Evolutionary conservation across 2,888 invertebrate species (phyloP), one percentile per base, ranked within the genome.

Genomic region (Eledone cirrhosa): DNA sequence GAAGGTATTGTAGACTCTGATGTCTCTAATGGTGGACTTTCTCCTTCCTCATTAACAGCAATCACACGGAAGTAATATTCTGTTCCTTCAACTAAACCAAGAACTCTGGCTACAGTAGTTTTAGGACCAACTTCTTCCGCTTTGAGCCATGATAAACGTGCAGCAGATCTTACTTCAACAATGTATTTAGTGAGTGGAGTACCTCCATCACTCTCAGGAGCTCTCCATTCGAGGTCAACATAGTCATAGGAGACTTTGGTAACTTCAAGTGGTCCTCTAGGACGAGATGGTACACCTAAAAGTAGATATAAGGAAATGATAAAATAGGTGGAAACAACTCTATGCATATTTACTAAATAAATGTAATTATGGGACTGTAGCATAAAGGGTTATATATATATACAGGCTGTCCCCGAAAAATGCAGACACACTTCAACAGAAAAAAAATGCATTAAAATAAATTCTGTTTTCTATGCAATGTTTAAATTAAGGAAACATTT

Each of bases 41-140:
- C 92, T 13, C 97, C 97, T 80, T 96, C 94, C 16, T 95, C 94
- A 91, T 97, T 97, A 84, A 94, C 94, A 2, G 97, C 97, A 86
- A 94, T 93, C 33, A 97, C 94, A 82, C 96, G 93, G 93, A 97
- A 96, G 92, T 95, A 93, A 89, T 97, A 97, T 86, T 95, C 94
- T 63, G 93, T 93, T 87, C 95, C 95, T 88, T 95, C 94, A 83
- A 94, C 93, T 80, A 97, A 92, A 88, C 94, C 94, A n/a, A 83
- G 80, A 2, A 86, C 86, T 63, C 94, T 93, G 75, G 82, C 86
- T 48, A 81, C 81, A 13, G 84, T 86, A 27, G 81, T 79, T 41
- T 82, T 79, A 78, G 85, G 83, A 53, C 82, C 81, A 33, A 85
- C 83, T 48, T 81, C 80, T 31, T 83, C 83, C 5, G 47, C 47